Conservation (phyloP, 2,797 vertebrate genomes). For the Otolemur crassicaudatus region DNA sequence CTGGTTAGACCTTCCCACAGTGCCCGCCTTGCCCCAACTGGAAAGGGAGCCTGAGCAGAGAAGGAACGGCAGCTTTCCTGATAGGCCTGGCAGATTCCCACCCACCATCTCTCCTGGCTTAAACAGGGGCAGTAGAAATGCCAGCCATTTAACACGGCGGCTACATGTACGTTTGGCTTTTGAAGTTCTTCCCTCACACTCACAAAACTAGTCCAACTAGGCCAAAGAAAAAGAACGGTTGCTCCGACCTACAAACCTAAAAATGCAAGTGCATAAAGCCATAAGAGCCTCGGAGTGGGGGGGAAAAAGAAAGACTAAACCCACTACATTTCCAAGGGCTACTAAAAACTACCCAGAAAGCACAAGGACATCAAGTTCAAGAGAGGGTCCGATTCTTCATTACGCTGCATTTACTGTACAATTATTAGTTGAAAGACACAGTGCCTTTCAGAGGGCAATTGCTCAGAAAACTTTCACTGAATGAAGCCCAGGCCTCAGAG, state of each 20-base stretch:
- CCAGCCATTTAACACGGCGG: background rate
- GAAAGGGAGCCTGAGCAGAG: background rate
- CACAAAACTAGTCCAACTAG: background rate
- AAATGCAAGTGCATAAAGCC: background rate
- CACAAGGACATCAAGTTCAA: background rate
- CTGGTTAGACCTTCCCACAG: background rate
- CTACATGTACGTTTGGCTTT: background rate
- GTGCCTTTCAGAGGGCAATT: background rate
- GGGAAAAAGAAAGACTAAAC: background rate
- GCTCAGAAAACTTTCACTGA: background rate
- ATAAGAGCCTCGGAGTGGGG: background rate
- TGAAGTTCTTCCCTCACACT: background rate
- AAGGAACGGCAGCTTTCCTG: background rate
- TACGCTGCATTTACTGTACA: background rate
- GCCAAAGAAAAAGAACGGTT: background rate
- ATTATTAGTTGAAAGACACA: constrained; percentile 12
- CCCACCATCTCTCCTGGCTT: background rate
- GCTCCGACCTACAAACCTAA: background rate
- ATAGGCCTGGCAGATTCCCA: background rate
- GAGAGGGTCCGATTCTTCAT: background rate
- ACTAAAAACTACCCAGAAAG: background rate
- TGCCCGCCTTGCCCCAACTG: background rate
- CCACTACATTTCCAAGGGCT: background rate
- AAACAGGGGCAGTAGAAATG: background rate
- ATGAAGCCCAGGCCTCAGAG: background rate